These are phyloP conservation scores for Holotrichia oblita DNA, from an alignment of 1,140 invertebrate species.

Conservation along the genomic window DNA sequence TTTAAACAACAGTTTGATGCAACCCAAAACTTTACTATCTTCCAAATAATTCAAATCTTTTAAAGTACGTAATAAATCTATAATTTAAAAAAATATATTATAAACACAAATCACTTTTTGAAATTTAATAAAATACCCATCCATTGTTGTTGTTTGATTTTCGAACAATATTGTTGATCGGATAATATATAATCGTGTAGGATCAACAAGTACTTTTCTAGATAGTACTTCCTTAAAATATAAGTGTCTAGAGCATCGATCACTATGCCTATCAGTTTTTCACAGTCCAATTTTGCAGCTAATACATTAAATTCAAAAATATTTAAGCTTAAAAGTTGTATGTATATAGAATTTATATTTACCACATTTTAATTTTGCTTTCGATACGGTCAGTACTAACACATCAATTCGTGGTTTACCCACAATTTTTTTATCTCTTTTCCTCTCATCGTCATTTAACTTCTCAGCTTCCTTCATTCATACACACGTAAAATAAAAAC, in stretches of 20 bases:
- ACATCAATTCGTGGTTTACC: neutral
- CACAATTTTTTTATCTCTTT: neutral
- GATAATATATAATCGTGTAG: neutral
- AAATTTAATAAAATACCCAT: neutral
- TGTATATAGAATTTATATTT: neutral
- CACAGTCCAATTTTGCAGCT: neutral
- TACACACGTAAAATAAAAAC: neutral
- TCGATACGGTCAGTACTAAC: neutral
- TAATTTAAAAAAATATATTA: neutral
- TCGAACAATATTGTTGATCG: neutral
- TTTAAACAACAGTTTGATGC: conserved; percentile 51
- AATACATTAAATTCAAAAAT: neutral
- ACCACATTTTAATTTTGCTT: neutral
- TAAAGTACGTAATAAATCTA: neutral
- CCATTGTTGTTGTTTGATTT: neutral
- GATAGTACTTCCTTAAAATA: conserved; percentile 1
- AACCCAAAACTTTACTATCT: conserved; percentile 46
- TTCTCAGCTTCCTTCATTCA: neutral
- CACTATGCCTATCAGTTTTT: neutral
- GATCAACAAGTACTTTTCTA: neutral
- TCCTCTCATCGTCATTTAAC: neutral
- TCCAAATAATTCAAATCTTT: neutral
- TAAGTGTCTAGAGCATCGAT: neutral
- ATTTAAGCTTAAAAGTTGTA: neutral
- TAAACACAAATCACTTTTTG: neutral